Base-by-base conservation (phyloP, 92 coral and sea anemone genomes). In the Umimayanthus chanpuru region DNA sequence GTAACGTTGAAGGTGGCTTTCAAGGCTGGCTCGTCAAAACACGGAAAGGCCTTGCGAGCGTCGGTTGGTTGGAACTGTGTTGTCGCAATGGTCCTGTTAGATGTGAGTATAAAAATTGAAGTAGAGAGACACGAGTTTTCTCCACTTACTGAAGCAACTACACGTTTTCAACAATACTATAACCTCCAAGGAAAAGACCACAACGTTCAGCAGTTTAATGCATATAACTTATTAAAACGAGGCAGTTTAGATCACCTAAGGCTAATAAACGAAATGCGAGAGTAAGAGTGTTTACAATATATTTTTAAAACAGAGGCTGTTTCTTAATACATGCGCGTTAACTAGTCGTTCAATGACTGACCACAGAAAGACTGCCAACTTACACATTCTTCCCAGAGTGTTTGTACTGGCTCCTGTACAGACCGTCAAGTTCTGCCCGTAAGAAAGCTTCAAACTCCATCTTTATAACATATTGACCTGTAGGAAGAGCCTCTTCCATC, bases 51-150 rank as follows among this genome's bases (percentile, higher is more conserved):
- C 74, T 91, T 95, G 5, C 99, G 93, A 21, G 99, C 99, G 84
- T 97, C 99, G 16, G 99, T 97, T 16, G 99, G 99, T 65, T 97
- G 99, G 71, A 97, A 89, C 86, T 97, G 99, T 25, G 99, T 97
- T 0, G 98, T 79, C 9, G 99, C 99, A 43, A 97, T 95, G 36
- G 98, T 95, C 58, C 99, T 97, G 47, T 6, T 80, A 26, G 5
- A 15, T 6, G 21, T 36, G n/a, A 32, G 49, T 12, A 12, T 55
- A 28, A 18, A 20, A 79, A 44, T 39, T 18, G 18, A 1, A n/a
- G 41, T 20, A 49, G 12, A 49, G 26, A 61, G 26, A 61, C 20
- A 53, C 18, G 58, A 53, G 18, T 14, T 53, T 53, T 53, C 58
- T 53, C 58, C 58, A 53, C 58, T 53, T 47, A 8, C 53, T 47